These are phyloP conservation scores for Aspiorhynchus laticeps DNA, from an alignment of 2,113 vertebrate species.

Conservation along the genomic window DNA sequence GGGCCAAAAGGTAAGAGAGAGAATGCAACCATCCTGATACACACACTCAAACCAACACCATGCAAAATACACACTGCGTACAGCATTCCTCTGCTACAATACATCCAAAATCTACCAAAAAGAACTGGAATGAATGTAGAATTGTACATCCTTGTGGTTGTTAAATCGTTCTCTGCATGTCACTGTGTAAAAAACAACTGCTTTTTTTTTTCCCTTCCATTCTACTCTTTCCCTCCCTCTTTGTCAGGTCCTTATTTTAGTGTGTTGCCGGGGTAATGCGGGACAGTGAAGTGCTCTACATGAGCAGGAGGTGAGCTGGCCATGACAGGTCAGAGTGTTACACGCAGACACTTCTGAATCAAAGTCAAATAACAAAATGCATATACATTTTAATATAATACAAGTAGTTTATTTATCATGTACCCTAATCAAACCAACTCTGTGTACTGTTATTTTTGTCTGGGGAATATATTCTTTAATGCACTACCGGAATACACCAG, in stretches of 20 bases:
- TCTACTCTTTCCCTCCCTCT: conserved; percentile 23
- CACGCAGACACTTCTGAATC: conserved; percentile 24
- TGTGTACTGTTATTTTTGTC: background rate
- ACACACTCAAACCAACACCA: background rate
- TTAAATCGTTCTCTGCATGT: conserved; percentile 41
- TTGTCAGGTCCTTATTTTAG: conserved; percentile 61
- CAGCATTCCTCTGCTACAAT: background rate
- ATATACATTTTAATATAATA: background rate
- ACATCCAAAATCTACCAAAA: background rate
- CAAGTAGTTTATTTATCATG: background rate
- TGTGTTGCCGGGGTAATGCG: conserved; percentile 67
- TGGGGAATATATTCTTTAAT: too few species aligned
- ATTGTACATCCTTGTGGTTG: conserved; percentile 14
- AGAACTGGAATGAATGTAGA: background rate
- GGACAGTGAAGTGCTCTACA: conserved; percentile 66
- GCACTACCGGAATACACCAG: too few species aligned
- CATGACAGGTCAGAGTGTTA: conserved; percentile 65
- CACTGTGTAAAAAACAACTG: conserved; percentile 32
- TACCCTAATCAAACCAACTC: background rate
- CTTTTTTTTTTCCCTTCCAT: conserved; percentile 43
- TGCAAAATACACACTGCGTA: conserved; percentile 7
- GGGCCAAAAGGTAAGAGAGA: conserved; percentile 36
- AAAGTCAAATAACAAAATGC: background rate
- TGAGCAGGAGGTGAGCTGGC: conserved; percentile 62
- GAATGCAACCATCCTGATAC: conserved; percentile 33